These are phyloP conservation scores for Pollimyrus isidori DNA, from an alignment of 2,113 vertebrate species.

Conservation along the genomic window DNA sequence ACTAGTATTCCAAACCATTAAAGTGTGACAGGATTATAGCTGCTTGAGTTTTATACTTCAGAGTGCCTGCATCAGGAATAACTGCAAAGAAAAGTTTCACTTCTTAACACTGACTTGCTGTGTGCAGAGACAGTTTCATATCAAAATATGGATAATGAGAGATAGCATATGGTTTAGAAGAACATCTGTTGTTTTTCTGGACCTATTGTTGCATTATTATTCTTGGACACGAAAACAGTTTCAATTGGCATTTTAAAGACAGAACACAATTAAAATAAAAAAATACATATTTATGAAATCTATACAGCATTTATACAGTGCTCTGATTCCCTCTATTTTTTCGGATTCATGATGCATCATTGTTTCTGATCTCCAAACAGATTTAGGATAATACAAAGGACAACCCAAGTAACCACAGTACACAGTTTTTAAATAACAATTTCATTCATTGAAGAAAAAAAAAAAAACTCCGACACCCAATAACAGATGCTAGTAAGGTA, in stretches of 20 bases:
- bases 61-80: background rate
- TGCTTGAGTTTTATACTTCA: background rate
- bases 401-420: background rate
- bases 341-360: too few relatives aligned
- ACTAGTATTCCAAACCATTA: background rate
- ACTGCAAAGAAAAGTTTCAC: background rate
- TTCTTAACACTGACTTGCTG: background rate
- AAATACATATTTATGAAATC: background rate
- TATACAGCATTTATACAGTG: background rate
- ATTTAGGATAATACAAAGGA: background rate
- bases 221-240: background rate
- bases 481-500: background rate
- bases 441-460: background rate
- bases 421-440: background rate
- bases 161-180: background rate
- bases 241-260: background rate
- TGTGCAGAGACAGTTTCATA: background rate
- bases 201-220: background rate
- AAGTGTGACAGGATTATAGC: constrained; percentile 1
- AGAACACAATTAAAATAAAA: background rate
- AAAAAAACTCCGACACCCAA: background rate
- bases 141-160: background rate
- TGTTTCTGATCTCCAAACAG: background rate
- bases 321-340: background rate
- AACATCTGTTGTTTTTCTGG: background rate